Percentiles rank a stretch among this genome's conserved stretches.
Evolutionary conservation across 2,888 invertebrate species (phyloP).

Genomic region (Ceraclea dissimilis): DNA sequence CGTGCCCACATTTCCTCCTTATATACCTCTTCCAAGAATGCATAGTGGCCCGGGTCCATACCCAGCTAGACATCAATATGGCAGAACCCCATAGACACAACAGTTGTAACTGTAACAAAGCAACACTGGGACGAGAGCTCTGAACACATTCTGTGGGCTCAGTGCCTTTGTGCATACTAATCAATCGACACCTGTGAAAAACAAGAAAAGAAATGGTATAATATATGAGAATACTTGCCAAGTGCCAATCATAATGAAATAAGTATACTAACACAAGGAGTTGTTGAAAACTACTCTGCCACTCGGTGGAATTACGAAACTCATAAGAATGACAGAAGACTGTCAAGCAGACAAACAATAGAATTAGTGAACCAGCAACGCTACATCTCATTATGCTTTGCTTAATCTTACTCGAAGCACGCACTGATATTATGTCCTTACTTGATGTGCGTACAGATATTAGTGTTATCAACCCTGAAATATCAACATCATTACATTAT

Average conservation of each 20-base stretch:
- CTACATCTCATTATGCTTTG: constrained; percentile 82
- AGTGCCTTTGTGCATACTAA: constrained; percentile 36
- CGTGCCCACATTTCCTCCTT: constrained; percentile 67
- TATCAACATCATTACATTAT: neutral
- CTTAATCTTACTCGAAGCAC: constrained; percentile 78
- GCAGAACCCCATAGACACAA: constrained; percentile 78
- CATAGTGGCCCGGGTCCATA: constrained; percentile 81
- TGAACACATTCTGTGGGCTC: constrained; percentile 49
- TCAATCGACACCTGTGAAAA: constrained; percentile 37
- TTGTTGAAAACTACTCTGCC: constrained; percentile 68
- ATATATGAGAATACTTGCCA: no score
- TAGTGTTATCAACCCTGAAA: constrained; percentile 54
- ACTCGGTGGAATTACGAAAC: constrained; percentile 63
- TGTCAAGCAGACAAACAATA: constrained; percentile 71
- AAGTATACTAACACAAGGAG: constrained; percentile 69
- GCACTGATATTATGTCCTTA: constrained; percentile 74
- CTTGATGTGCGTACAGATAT: constrained; percentile 74
- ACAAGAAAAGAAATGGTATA: neutral
- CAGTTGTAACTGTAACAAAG: constrained; percentile 74
- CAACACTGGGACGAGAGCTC: constrained; percentile 69
- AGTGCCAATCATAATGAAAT: neutral
- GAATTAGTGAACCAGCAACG: constrained; percentile 67
- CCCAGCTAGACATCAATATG: constrained; percentile 87
- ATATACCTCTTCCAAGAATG: constrained; percentile 82
- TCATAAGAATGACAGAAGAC: constrained; percentile 79